A percentile compares a stretch with the other conserved stretches of the same genome.
Evolutionary conservation across 2,888 invertebrate species (phyloP).

Genomic region (Digitonthophagus gazella): DNA sequence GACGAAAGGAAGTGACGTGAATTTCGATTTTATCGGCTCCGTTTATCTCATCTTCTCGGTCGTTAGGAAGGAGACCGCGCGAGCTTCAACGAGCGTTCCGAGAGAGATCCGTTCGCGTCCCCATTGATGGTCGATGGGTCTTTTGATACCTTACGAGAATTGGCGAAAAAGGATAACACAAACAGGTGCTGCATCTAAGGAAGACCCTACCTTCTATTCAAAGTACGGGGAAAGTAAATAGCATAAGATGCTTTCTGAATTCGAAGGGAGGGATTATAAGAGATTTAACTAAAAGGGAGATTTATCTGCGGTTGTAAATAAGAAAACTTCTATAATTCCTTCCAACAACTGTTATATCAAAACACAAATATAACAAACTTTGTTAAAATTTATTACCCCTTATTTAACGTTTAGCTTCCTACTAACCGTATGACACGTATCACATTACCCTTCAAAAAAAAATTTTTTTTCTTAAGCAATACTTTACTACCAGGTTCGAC

Average conservation of each 20-base stretch:
- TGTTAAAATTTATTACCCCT: background rate
- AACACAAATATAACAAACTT: no score
- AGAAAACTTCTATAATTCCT: no score
- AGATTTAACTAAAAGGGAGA: no score
- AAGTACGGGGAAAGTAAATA: no score
- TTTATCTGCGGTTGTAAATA: no score
- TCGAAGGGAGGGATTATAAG: no score
- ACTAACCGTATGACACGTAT: background rate
- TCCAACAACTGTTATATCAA: no score
- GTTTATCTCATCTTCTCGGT: background rate
- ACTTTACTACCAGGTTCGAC: background rate
- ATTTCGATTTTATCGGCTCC: background rate
- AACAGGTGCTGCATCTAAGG: background rate
- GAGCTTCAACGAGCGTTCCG: background rate
- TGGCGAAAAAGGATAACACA: background rate
- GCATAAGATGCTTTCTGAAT: no score
- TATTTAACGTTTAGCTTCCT: no score
- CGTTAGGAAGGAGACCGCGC: background rate
- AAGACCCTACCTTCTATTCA: no score
- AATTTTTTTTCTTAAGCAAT: background rate
- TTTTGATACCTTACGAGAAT: no score
- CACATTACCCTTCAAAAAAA: background rate
- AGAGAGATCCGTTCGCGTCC: background rate
- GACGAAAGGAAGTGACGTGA: background rate
- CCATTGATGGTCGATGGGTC: background rate